These are phyloP conservation scores for Taxidea taxus DNA, from an alignment of 2,113 vertebrate species.

Conservation along the genomic window DNA sequence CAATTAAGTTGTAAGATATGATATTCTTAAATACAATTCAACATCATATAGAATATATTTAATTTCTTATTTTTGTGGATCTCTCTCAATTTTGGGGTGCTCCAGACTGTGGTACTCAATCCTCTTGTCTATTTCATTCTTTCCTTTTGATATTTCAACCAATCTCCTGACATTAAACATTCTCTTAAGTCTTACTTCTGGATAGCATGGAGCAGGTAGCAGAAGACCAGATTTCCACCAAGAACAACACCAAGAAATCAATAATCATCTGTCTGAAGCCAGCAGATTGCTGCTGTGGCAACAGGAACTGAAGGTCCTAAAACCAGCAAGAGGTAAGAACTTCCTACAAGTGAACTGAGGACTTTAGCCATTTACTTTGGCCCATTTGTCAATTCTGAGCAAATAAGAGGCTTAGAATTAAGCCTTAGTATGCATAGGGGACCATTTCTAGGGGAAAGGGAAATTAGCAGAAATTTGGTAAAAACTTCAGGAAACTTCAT, in stretches of 20 bases:
- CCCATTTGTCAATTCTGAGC: neutral
- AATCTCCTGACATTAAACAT: neutral
- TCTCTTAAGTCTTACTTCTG: neutral
- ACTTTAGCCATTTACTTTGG: neutral
- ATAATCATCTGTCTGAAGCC: neutral
- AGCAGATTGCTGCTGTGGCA: neutral
- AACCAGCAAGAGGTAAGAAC: neutral
- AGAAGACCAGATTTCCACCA: neutral
- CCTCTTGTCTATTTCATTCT: neutral
- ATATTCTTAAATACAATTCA: conserved; percentile 69
- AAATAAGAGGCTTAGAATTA: neutral
- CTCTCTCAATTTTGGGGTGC: neutral
- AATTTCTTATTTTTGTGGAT: conserved; percentile 12
- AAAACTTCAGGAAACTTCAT: neutral
- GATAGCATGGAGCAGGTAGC: neutral
- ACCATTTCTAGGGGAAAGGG: neutral
- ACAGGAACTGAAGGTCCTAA: neutral
- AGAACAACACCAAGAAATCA: neutral
- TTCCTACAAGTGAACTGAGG: neutral
- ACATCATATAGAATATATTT: conserved; percentile 6
- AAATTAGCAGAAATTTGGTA: neutral
- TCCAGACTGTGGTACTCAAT: neutral
- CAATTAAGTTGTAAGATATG: conserved; percentile 64
- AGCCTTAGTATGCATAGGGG: neutral
- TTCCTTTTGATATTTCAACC: neutral